Base-by-base conservation (phyloP, 2,888 invertebrate species). In the Agrotis exclamationis region DNA sequence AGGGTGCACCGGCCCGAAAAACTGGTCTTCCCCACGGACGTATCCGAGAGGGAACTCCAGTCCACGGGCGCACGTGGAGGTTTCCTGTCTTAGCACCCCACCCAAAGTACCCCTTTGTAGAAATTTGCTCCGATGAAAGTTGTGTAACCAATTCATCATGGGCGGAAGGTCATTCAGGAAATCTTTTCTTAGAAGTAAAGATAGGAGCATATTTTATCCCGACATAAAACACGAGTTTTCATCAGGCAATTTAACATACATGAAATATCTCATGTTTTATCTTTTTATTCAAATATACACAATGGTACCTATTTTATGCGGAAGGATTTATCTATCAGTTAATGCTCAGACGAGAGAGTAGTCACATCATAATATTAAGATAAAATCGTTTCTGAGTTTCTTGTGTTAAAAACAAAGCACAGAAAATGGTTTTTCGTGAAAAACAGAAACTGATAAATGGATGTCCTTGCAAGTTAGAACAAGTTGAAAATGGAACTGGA, bases 201-300 rank as follows among this genome's bases (percentile, higher is more conserved):
- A 11, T 1, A 39, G 13, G 4, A 28, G 33, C 5, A 18, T n/a
- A n/a, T n/a, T 18, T 51, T 3, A 13, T 14, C 45, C 13, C 39
- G 39, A 11, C 11, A 39, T 39, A 39, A 39, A 9, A 39, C 1
- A 39, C 4, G 1, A 39, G 9, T 39, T 39, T 33, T 39, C 39
- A 39, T 39, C 39, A 39, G 39, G 1, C 39, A 65, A 16, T 65
- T 47, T 62, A 13, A 59, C 7, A 62, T 50, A 24, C 53, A n/a
- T 53, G 65, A 83, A 76, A 64, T 70, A 58, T 68, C 50, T 54
- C 39, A 62, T 63, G 56, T 68, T 82, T 83, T 83, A 84, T 84
- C 83, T 77, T 74, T 74, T 77, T 79, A 73, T 69, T 76, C 72
- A 84, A 84, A 84, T 78, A 85, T 57, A 66, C 58, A 63, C 54